Percentiles rank a stretch among this genome's conserved stretches.
Evolutionary conservation across 2,888 invertebrate species (phyloP).

Genomic region (Psylliodes chrysocephalus): DNA sequence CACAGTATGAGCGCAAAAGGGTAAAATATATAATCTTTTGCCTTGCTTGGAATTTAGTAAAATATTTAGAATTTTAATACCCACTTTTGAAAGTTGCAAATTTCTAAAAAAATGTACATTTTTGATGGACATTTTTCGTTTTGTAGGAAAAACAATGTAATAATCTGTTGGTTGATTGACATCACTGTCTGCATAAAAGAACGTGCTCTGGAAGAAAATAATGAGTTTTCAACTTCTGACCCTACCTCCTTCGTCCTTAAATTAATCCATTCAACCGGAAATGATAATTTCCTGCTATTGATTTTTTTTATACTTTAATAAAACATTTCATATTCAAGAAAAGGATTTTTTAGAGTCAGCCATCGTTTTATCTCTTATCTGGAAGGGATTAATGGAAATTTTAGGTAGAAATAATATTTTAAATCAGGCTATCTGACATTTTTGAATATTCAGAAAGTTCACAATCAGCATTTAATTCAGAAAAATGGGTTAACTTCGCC

Average conservation of each 20-base stretch:
- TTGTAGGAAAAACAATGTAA: no score
- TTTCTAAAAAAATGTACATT: no score
- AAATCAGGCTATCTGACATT: constrained; percentile 3
- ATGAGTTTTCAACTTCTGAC: not conserved
- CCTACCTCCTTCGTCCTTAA: not conserved
- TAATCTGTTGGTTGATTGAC: no score
- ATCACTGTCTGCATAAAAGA: not conserved
- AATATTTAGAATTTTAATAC: no score
- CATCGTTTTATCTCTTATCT: constrained; percentile 9
- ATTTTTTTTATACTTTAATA: constrained; percentile 13
- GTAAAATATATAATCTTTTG: not conserved
- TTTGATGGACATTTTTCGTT: no score
- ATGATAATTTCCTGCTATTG: constrained; percentile 13
- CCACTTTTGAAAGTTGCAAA: no score
- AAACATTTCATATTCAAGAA: constrained; percentile 10
- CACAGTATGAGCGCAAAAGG: not conserved
- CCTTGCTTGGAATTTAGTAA: no score
- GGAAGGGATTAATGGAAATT: constrained; percentile 3
- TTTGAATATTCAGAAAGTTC: constrained; percentile 7
- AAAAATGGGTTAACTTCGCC: not conserved
- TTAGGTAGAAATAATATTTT: constrained; percentile 8
- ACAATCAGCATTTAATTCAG: not conserved
- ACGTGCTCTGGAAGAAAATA: not conserved
- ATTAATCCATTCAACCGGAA: constrained; percentile 7
- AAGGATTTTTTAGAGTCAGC: not conserved